Percentiles rank a stretch among this genome's conserved stretches.
phyloP scores from a whole-genome alignment of 1,140 invertebrate genomes.

The Sinella curviseta region DNA sequence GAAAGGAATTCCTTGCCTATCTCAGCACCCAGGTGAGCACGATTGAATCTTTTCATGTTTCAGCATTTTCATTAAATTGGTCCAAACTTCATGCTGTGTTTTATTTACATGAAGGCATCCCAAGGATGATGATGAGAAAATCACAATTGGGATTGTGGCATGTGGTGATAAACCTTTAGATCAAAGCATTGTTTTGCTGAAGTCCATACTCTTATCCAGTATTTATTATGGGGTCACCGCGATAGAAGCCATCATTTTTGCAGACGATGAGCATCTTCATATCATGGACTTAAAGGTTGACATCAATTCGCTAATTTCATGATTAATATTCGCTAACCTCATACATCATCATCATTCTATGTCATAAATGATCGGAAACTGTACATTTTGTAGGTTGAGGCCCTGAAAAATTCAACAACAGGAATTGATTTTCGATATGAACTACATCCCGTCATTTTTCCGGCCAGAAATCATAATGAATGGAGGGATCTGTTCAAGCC shows the following conservation, averaged over 20 bases:
- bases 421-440: constrained; percentile 64
- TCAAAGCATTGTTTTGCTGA: background rate
- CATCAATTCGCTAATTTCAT: background rate
- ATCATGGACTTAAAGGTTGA: background rate
- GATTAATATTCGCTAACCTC: background rate
- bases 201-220: background rate
- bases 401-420: background rate
- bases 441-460: constrained; percentile 76
- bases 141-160: background rate
- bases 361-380: background rate
- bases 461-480: constrained; percentile 65
- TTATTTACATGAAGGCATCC: background rate
- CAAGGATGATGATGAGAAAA: background rate
- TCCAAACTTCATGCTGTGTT: too few species aligned
- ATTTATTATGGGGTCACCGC: background rate
- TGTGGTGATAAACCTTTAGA: background rate
- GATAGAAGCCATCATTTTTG: background rate
- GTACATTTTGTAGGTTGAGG: background rate
- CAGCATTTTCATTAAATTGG: too few species aligned
- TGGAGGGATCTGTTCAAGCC: constrained; percentile 90
- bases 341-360: background rate
- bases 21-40: too few species aligned
- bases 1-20: background rate
- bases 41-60: too few species aligned
- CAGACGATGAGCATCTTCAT: background rate